phyloP scores from a whole-genome alignment of 2,888 invertebrate genomes.

The Actias luna region DNA sequence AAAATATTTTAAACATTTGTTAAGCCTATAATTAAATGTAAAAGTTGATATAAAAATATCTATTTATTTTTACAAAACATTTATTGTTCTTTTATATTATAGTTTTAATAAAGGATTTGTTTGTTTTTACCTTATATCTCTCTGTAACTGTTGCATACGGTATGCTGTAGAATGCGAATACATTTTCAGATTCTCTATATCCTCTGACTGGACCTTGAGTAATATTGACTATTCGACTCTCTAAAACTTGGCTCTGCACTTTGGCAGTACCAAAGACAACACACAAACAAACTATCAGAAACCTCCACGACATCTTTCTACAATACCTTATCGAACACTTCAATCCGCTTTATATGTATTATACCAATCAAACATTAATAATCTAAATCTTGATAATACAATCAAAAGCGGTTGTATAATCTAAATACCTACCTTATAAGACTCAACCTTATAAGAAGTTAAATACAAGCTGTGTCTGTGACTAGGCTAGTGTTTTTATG shows the following conservation, averaged over 20 bases:
- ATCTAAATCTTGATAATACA: neutral
- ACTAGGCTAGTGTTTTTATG: too few species aligned
- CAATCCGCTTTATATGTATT: neutral
- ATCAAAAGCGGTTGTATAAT: neutral
- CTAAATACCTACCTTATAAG: too few species aligned
- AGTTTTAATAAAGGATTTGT: neutral
- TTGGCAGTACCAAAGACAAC: neutral
- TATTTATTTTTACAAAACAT: neutral
- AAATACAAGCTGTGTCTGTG: too few species aligned
- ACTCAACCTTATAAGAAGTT: too few species aligned
- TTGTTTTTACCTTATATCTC: constrained; percentile 10
- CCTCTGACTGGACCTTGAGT: constrained; percentile 45
- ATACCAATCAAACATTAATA: neutral
- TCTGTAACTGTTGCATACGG: constrained; percentile 46
- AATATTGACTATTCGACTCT: constrained; percentile 30
- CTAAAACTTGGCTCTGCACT: neutral
- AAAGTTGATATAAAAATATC: too few species aligned
- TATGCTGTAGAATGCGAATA: constrained; percentile 45
- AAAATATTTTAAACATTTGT: neutral
- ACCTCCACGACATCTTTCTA: neutral
- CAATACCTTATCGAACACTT: neutral
- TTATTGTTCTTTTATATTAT: too few species aligned
- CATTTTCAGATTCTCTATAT: constrained; percentile 32
- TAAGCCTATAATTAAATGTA: too few species aligned
- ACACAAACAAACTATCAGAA: neutral